These are phyloP conservation scores for Mustela nigripes DNA, from an alignment of 2,113 vertebrate genomes.

Conservation along the genomic window DNA sequence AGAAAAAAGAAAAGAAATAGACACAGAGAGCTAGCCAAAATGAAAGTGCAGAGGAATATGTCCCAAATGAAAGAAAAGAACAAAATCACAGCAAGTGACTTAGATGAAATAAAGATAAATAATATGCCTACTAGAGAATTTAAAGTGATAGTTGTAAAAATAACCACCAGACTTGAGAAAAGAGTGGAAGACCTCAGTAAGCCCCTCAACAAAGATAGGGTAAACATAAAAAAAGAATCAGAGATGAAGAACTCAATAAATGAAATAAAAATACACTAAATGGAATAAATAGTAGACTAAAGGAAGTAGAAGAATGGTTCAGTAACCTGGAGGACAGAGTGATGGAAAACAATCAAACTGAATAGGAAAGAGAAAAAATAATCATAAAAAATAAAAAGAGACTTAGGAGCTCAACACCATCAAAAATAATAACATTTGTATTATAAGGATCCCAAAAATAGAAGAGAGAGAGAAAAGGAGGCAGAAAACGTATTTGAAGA, in stretches of 20 bases:
- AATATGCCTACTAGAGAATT: background rate
- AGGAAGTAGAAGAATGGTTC: background rate
- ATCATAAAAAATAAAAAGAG: background rate
- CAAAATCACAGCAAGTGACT: background rate
- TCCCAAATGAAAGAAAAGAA: background rate
- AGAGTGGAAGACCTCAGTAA: background rate
- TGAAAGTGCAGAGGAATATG: background rate
- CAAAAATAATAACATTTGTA: background rate
- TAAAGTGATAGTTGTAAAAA: background rate
- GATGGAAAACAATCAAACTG: background rate
- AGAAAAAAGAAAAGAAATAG: background rate
- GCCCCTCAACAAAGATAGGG: background rate
- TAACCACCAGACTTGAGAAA: background rate
- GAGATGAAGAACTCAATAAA: background rate
- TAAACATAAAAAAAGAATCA: background rate
- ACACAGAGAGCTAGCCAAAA: background rate
- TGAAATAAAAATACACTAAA: background rate
- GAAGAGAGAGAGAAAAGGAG: background rate
- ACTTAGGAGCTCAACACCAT: background rate
- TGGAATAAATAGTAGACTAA: background rate
- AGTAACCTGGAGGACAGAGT: background rate
- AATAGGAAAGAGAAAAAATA: background rate
- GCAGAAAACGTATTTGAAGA: background rate
- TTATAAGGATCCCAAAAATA: background rate
- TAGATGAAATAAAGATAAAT: background rate